Evolutionary conservation across 2,797 vertebrate genomes (phyloP), one percentile per base, ranked within the genome.

Genomic region (Periparus ater): DNA sequence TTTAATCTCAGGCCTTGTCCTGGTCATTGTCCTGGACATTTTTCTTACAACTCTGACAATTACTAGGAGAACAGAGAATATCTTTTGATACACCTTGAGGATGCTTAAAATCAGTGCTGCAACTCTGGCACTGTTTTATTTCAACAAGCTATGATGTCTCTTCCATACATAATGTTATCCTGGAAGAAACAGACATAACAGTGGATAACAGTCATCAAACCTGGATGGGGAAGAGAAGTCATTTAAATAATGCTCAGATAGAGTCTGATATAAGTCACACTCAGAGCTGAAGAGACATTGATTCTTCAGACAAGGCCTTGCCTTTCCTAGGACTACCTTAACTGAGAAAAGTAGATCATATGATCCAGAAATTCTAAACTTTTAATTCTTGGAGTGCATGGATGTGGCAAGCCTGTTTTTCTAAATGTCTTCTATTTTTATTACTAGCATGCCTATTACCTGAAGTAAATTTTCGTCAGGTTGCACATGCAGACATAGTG

Each of bases 131-230:
- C 15, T 57, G 29, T 9, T 72, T 11, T 32, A n/a, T n/a, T 82
- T 82, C 20, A 86, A 23, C 3, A 60, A 53, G 7, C 51, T 72
- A n/a, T 7, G 18, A 30, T 20, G 9, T 40, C 62, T 77, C 45
- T 60, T 68, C 62, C 36, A 53, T 23, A 32, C 2, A 29, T 19
- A 38, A 5, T 0, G 0, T 36, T 12, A 3, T 66, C 15, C 18
- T 91, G 10, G 13, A 86, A 86, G 44, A 83, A 67, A 22, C 12
- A 38, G 17, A 16, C 7, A 6, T n/a, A 51, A 13, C 18, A 6
- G 29, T 32, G 10, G 14, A 5, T 67, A 79, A 48, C 2, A 70
- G 40, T 20, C 27, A 78, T 74, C 17, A 84, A 62, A 5, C 22
- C 51, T 68, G n/a, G 22, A 48, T 3, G 0, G 30, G 5, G 32